Evolutionary conservation across 2,113 vertebrate genomes (phyloP), one percentile per base, ranked within the genome.

Genomic region (Microtus oregoni): DNA sequence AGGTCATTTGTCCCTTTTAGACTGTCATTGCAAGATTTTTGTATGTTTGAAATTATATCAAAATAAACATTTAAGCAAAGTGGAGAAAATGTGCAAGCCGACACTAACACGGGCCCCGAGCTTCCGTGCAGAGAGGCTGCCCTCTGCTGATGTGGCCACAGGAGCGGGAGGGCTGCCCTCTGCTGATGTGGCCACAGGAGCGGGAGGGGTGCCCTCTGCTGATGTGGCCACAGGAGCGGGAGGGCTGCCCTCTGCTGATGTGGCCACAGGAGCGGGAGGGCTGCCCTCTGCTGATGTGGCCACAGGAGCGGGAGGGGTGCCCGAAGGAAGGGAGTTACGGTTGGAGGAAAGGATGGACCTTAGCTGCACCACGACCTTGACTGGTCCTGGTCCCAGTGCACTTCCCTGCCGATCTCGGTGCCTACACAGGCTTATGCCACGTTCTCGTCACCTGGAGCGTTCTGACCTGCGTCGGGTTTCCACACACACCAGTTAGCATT

Each of bases 371-470:
- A 5, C 2, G 89, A 24, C 75, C 26, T 0, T 28, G 32, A 35
- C 61, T 17, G 44, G 20, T 28, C 2, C 20, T 15, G 20, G 44
- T 70, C 32, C 67, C 35, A 35, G 83, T 8, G 26, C 1, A 5
- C 50, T n/a, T 50, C 20, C 19, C 9, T 28, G 28, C 88, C 4
- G 7, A 38, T 79, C 55, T 3, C 5, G 32, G 0, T 0, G 22
- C 17, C 58, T 3, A 1, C 3, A 2, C 0, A 1, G 1, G 32
- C 24, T 14, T 8, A 5, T 3, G 1, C 14, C 82, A 19, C 0
- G 5, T 77, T 63, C 70, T 19, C 5, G 30, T 41, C 32, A 0
- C 0, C 0, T 0, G n/a, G 52, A 73, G 77, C 22, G 26, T 47
- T 76, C 41, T 52, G 58, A 44, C 58, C 55, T 7, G 44, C 35